A percentile compares a stretch with the other conserved stretches of the same genome.
phyloP scores from a whole-genome alignment of 1,140 invertebrate species.

The Mya arenaria region DNA sequence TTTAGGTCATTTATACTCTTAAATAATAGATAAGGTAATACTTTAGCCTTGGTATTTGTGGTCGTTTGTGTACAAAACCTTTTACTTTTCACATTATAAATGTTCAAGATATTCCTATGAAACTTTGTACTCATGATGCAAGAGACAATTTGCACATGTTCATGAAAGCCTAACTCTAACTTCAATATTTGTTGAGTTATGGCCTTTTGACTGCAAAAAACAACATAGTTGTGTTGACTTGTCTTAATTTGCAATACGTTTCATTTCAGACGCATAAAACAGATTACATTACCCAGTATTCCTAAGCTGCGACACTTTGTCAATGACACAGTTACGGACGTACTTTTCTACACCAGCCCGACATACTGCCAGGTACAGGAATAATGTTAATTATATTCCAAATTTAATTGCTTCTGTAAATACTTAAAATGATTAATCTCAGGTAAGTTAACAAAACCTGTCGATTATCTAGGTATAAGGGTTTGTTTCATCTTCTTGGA shows the following conservation, averaged over 20 bases:
- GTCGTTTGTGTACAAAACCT: background rate
- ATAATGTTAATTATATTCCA: too few species aligned
- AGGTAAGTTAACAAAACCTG: too few species aligned
- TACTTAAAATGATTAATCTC: too few species aligned
- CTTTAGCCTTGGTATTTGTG: background rate
- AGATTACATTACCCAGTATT: slow-evolving; percentile 95
- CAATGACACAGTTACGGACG: slow-evolving; percentile 96
- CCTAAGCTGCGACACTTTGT: slow-evolving; percentile 94
- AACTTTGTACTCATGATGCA: background rate
- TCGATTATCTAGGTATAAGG: too few species aligned
- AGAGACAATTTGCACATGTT: background rate
- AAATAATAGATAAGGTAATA: background rate
- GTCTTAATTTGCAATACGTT: background rate
- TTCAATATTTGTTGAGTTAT: background rate
- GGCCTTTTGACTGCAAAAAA: background rate
- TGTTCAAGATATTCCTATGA: background rate
- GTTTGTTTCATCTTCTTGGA: too few species aligned
- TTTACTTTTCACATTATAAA: background rate
- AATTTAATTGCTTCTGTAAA: too few species aligned
- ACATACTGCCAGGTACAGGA: slow-evolving; percentile 92
- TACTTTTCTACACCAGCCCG: slow-evolving; percentile 97
- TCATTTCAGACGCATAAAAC: slow-evolving; percentile 84
- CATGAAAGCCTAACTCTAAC: background rate
- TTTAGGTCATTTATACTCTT: background rate
- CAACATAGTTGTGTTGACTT: background rate